These are phyloP conservation scores for Gari tellinella DNA, from an alignment of 2,888 invertebrate species.

Conservation along the genomic window DNA sequence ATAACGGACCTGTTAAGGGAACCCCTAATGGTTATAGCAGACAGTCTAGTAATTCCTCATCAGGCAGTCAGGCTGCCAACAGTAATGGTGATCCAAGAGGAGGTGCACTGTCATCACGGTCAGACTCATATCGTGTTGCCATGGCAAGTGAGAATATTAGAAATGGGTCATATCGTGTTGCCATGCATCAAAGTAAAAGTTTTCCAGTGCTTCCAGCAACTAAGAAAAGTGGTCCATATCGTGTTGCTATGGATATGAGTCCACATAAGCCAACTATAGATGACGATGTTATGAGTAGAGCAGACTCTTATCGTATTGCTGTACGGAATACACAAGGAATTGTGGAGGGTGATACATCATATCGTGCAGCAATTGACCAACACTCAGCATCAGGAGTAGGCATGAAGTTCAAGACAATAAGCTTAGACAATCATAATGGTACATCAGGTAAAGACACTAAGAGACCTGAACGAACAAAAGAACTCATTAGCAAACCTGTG, in stretches of 20 bases:
- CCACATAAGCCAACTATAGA: conserved; percentile 41
- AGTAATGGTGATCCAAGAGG: too few species aligned
- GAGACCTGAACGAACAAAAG: conserved; percentile 77
- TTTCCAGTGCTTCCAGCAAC: conserved; percentile 58
- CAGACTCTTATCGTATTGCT: conserved; percentile 77
- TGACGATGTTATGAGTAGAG: conserved; percentile 66
- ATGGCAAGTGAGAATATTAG: conserved; percentile 56
- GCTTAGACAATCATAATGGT: conserved; percentile 49
- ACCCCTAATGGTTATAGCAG: not conserved
- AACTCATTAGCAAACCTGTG: conserved; percentile 72
- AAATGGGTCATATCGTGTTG: conserved; percentile 60
- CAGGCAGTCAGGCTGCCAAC: not conserved
- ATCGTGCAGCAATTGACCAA: conserved; percentile 71
- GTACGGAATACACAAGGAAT: conserved; percentile 72
- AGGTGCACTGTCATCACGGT: conserved; percentile 30
- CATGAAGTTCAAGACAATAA: conserved; percentile 52
- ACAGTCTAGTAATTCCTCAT: conserved; percentile 9
- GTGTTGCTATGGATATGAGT: conserved; percentile 62
- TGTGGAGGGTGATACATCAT: conserved; percentile 64
- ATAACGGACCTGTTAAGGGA: too few species aligned
- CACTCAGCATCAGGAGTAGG: conserved; percentile 40
- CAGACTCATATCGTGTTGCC: conserved; percentile 77
- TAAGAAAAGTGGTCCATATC: conserved; percentile 54
- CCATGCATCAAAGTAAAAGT: conserved; percentile 64
- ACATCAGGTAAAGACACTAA: conserved; percentile 65